Percentiles rank a stretch among this genome's conserved stretches.
Conservation (phyloP, 2,797 vertebrate genomes). For the Tympanoctomys barrerae region DNA sequence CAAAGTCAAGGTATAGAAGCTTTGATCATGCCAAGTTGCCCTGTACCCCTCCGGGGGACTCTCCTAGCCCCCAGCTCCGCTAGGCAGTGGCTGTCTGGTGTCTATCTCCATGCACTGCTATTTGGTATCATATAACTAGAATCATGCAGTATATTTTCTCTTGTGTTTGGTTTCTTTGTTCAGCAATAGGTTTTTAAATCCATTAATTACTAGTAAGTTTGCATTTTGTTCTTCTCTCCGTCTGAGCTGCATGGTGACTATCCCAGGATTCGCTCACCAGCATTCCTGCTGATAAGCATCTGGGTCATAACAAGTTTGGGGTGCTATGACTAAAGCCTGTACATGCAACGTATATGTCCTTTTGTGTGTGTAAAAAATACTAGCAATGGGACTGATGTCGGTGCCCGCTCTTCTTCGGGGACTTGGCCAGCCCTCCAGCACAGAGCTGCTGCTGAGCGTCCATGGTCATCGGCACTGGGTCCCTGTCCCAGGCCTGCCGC, state of each 20-base stretch:
- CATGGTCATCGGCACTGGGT: neutral
- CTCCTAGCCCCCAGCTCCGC: too few species aligned
- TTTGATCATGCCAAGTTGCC: neutral
- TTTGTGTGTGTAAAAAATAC: neutral
- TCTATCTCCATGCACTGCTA: neutral
- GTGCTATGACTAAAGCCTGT: neutral
- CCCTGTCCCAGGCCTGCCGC: neutral
- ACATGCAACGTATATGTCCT: neutral
- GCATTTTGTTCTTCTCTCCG: neutral
- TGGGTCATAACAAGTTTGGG: neutral
- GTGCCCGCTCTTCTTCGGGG: neutral
- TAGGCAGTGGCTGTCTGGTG: neutral
- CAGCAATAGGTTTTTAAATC: neutral
- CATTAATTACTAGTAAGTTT: neutral
- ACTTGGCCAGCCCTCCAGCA: neutral
- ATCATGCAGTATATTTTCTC: neutral
- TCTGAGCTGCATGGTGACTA: neutral
- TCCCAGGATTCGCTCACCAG: neutral
- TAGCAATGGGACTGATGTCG: neutral
- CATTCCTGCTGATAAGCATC: neutral
- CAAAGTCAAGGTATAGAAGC: neutral
- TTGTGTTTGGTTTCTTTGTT: slow-evolving; percentile 15
- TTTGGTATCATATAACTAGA: neutral
- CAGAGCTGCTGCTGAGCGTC: neutral
- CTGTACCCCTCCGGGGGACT: neutral